These are phyloP conservation scores for Blomia tropicalis DNA, from an alignment of 2,888 invertebrate genomes.

Conservation along the genomic window DNA sequence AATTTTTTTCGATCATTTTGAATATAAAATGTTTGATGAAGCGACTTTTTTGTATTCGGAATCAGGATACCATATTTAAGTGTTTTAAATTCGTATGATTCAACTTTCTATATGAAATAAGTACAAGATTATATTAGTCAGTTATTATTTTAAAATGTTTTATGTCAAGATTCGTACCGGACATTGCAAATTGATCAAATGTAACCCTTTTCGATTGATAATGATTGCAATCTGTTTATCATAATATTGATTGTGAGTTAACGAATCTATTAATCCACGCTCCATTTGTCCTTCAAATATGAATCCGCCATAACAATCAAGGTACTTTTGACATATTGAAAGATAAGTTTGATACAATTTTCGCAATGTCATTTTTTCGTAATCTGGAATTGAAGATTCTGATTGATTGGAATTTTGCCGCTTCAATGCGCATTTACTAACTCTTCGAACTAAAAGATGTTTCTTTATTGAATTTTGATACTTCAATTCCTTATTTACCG, in stretches of 20 bases:
- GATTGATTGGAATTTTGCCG: neutral
- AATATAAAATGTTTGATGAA: neutral
- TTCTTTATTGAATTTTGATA: neutral
- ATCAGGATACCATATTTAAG: neutral
- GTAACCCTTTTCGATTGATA: neutral
- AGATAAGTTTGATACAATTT: neutral
- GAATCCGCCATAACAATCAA: slow-evolving; percentile 11
- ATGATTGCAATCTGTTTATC: neutral
- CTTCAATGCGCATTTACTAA: neutral
- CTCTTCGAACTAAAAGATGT: neutral
- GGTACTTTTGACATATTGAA: neutral
- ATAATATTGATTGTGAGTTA: neutral
- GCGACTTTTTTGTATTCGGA: neutral
- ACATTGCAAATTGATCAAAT: slow-evolving; percentile 9
- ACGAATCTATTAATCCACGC: neutral
- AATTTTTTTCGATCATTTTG: neutral
- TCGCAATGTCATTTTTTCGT: neutral
- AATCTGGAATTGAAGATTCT: too few relatives aligned
- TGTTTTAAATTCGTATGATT: neutral
- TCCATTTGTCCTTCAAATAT: slow-evolving; percentile 15
- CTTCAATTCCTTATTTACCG: neutral
- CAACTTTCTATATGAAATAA: neutral
- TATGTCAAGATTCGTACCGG: too few relatives aligned
- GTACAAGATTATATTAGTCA: neutral
- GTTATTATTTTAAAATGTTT: neutral